Evolutionary conservation across 1,140 invertebrate genomes (phyloP), one percentile per base, ranked within the genome.

Genomic region (Physella acuta): DNA sequence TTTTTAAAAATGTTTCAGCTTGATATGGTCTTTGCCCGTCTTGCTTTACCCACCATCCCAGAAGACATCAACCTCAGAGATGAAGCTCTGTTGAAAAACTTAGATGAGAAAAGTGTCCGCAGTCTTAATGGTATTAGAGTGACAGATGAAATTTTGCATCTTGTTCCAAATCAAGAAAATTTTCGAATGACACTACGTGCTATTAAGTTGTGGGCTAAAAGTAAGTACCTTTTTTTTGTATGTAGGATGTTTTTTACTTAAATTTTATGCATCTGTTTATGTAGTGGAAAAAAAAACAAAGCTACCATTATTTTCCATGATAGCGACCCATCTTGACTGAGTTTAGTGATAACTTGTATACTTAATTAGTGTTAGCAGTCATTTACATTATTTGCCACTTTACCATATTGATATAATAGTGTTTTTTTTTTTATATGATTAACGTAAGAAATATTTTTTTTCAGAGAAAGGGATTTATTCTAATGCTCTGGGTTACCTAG

Each of bases 191-290:
- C 97, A 4, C 86, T 99, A 51, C 87, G 96, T 76, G 92, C 95
- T 24, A 97, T 99, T 69, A 99, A 99, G 86, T 86, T 99, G 52
- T 99, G 97, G 97, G 97, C 97, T 3, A 99, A 99, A 89, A 91
- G 95, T 97, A 87, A 90, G 91, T n/a, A 16, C 3, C 2, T 53
- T 31, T 36, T n/a, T n/a, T n/a, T n/a, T n/a, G n/a, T n/a, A n/a
- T n/a, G n/a, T n/a, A n/a, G n/a, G n/a, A n/a, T n/a, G n/a, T n/a
- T n/a, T n/a, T n/a, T n/a, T n/a, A n/a, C n/a, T n/a, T n/a, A n/a
- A n/a, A n/a, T n/a, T n/a, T n/a, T n/a, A n/a, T n/a, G n/a, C n/a
- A n/a, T n/a, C n/a, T n/a, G n/a, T n/a, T n/a, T n/a, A n/a, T n/a
- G n/a, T n/a, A n/a, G n/a, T n/a, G n/a, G n/a, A n/a, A n/a, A n/a